Conservation (phyloP, 2,113 vertebrate species). For the Romanogobio albipinnatus region DNA sequence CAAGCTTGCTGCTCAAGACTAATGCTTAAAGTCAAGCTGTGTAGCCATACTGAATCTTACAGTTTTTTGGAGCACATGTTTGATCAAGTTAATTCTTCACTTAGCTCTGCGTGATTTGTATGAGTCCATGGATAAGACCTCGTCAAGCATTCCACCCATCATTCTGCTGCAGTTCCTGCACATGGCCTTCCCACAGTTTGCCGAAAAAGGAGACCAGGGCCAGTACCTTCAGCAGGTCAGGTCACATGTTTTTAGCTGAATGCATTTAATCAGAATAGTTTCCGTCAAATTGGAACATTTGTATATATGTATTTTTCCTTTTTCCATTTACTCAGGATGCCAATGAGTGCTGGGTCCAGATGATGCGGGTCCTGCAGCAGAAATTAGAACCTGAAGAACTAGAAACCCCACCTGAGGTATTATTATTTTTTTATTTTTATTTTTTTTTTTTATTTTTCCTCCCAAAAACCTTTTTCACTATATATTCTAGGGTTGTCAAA, state of each 20-base stretch:
- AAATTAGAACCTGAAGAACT: slow-evolving; percentile 90
- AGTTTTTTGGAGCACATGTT: neutral
- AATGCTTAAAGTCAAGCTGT: neutral
- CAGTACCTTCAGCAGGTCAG: slow-evolving; percentile 99
- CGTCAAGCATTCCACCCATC: slow-evolving; percentile 97
- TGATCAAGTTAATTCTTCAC: slow-evolving; percentile 17
- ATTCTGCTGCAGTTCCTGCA: slow-evolving; percentile 98
- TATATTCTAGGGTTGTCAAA: neutral
- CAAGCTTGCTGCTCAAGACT: neutral
- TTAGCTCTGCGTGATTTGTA: slow-evolving; percentile 96
- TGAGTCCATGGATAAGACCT: slow-evolving; percentile 99
- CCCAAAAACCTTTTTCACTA: no score
- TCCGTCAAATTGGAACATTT: neutral
- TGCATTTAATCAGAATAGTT: neutral
- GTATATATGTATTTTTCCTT: neutral
- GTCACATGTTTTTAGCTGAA: slow-evolving; percentile 47
- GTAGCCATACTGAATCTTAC: neutral
- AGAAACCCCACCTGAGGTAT: slow-evolving; percentile 87
- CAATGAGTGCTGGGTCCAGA: slow-evolving; percentile 97
- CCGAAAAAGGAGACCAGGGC: slow-evolving; percentile 97
- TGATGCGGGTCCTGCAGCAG: slow-evolving; percentile 97
- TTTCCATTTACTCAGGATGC: slow-evolving; percentile 82
- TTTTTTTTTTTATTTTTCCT: no score
- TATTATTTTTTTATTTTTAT: no score
- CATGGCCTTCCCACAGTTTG: slow-evolving; percentile 99